Evolutionary conservation across 2,888 invertebrate species (phyloP).

Genomic region (Cryptosula pallasiana): DNA sequence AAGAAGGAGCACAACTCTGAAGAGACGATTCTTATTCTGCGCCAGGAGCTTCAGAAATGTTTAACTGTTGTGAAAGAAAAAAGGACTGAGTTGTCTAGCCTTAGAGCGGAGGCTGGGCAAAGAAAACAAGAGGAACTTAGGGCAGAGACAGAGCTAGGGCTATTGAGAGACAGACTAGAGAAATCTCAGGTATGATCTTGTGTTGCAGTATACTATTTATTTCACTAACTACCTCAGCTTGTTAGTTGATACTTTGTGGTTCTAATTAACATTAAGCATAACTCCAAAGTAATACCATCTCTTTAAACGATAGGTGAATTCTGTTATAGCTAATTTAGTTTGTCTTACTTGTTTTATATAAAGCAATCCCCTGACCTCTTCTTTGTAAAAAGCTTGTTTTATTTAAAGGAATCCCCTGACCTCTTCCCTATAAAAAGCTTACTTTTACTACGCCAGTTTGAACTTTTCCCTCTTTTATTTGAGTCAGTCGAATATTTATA

Average conservation of each 20-base stretch:
- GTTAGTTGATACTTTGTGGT: not conserved
- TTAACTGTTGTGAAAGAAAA: not conserved
- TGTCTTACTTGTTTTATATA: no score
- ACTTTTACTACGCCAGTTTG: no score
- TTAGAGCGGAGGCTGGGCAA: not conserved
- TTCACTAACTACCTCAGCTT: not conserved
- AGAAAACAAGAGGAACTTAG: not conserved
- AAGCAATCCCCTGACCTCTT: no score
- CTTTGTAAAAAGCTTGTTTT: no score
- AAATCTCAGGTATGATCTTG: not conserved
- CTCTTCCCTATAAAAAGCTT: no score
- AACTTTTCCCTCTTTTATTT: no score
- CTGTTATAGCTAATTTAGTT: no score
- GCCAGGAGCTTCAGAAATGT: constrained; percentile 12
- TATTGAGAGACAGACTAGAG: not conserved
- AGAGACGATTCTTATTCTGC: constrained; percentile 2
- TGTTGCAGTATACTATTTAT: not conserved
- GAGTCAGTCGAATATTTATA: no score
- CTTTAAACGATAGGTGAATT: no score
- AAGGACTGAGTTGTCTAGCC: not conserved
- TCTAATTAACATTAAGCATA: no score
- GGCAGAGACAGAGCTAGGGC: not conserved
- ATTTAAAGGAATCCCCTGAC: no score
- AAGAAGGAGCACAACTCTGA: not conserved
- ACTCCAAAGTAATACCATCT: no score